A percentile compares a stretch with the other conserved stretches of the same genome.
These are phyloP conservation scores for Tetranychus piercei DNA, from an alignment of 2,888 invertebrate genomes.

Conservation along the genomic window DNA sequence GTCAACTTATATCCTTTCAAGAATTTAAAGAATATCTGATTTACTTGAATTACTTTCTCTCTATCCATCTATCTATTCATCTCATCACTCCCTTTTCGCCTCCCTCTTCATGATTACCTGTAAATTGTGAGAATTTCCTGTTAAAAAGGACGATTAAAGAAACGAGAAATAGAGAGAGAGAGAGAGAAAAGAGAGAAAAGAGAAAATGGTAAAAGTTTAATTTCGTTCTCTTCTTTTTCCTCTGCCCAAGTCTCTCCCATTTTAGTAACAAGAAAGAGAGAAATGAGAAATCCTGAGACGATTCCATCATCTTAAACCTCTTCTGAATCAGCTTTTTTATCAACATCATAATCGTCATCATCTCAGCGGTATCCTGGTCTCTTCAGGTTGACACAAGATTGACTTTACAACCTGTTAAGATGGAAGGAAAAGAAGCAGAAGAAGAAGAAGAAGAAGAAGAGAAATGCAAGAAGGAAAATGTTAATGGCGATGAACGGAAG, in stretches of 20 bases:
- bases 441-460: neutral
- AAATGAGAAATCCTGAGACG: neutral
- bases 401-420: neutral
- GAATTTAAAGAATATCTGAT: too few relatives aligned
- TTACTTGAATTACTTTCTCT: too few relatives aligned
- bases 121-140: too few relatives aligned
- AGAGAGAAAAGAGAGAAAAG: neutral
- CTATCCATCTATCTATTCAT: too few relatives aligned
- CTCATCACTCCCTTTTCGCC: too few relatives aligned
- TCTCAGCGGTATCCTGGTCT: neutral
- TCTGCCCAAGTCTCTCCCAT: neutral
- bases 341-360: neutral
- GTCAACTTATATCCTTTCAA: too few relatives aligned
- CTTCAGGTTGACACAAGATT: neutral
- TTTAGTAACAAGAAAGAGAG: neutral
- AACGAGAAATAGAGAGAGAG: neutral
- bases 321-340: neutral
- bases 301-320: too few relatives aligned
- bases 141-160: too few relatives aligned
- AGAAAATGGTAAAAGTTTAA: neutral
- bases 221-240: neutral
- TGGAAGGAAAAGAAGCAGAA: neutral
- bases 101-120: too few relatives aligned
- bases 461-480: too few relatives aligned
- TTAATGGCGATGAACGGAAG: too few relatives aligned